Base-by-base conservation (phyloP, 2,888 invertebrate genomes). In the Aporophyla lueneburgensis region DNA sequence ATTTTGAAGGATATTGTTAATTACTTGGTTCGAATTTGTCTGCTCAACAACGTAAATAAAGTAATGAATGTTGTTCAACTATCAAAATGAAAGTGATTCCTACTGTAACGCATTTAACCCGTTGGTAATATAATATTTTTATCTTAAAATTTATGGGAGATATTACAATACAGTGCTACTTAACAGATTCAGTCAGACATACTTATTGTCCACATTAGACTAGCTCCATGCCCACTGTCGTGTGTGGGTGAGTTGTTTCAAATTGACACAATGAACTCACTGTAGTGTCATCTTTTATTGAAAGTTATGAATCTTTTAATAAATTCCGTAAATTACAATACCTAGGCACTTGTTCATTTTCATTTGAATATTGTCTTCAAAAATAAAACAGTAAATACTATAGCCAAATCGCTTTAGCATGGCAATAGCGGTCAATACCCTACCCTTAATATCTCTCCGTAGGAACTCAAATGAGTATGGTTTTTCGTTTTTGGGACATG, bases 171-270 rank as follows among this genome's bases (percentile, higher is more conserved):
- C 7, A 21, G 16, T 16, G 21, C 16, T 24, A 24, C 33, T 33
- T 33, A 33, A 19, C 16, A 56, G 10, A 43, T 76, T 76, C 10
- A 21, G 10, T 51, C 24, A 76, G 58, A 33, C 21, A 33, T 19
- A 16, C 5, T n/a, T 40, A 49, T 21, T 68, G 9, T 49, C 70
- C 54, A 43, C 27, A 40, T 61, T n/a, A n/a, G n/a, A n/a, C 7
- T 16, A 24, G 21, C 58, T 51, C 24, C 19, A 4, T 19, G 16
- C 12, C 16, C 24, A 51, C 19, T 53, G n/a, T 5, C n/a, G 46
- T 68, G 62, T 59, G 73, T 78, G 67, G 66, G 74, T 70, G 59
- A 51, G 24, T 66, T 68, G 2, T 61, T 68, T 83, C 63, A 69
- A 74, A 58, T 7, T 14, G 61, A 58, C 21, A 24, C 46, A 61